Evolutionary conservation across 2,113 vertebrate species (phyloP), one percentile per base, ranked within the genome.

Genomic region (Actenoides lindsayi): DNA sequence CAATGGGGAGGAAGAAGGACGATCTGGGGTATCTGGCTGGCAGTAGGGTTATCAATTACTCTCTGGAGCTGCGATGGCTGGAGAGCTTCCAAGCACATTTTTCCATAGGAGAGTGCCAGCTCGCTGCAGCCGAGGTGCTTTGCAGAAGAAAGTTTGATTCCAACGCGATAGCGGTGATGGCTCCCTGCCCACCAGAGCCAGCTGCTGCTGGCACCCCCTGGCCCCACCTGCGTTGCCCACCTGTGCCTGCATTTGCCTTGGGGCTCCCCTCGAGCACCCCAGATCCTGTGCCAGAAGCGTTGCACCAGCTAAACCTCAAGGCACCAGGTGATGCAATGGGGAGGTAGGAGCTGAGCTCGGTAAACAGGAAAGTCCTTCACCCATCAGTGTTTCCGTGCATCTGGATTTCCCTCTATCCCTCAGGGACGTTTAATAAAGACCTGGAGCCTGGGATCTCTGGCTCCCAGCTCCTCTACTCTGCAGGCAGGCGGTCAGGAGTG

Each of bases 211-310:
- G 94, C 96, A 79, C 10, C 77, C 83, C 57, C 14, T 1, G 0
- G n/a, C 70, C 81, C 83, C 92, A 95, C 67, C 96, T 96, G 94
- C 2, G 16, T 70, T 92, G 74, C 93, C 78, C 90, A 87, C 78
- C 94, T 96, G 94, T 17, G 57, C 83, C 59, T 82, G 84, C 4
- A 1, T 59, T 69, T 39, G 33, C 94, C 83, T 11, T 0, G 3
- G 75, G 83, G 87, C 48, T 73, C 42, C 48, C 81, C 50, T 21
- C 0, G 0, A 24, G 14, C 54, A 65, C 48, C 25, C 0, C 0
- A 2, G 3, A 4, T 54, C 57, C 87, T 2, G 21, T 77, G 86
- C 93, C 89, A 96, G 76, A 15, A 93, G 44, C 41, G 53, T 54
- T 23, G 81, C 48, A 35, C 30, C 0, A 0, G 15, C 16, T 21